phyloP scores from a whole-genome alignment of 2,797 vertebrate genomes.

The Streptopelia turtur region DNA sequence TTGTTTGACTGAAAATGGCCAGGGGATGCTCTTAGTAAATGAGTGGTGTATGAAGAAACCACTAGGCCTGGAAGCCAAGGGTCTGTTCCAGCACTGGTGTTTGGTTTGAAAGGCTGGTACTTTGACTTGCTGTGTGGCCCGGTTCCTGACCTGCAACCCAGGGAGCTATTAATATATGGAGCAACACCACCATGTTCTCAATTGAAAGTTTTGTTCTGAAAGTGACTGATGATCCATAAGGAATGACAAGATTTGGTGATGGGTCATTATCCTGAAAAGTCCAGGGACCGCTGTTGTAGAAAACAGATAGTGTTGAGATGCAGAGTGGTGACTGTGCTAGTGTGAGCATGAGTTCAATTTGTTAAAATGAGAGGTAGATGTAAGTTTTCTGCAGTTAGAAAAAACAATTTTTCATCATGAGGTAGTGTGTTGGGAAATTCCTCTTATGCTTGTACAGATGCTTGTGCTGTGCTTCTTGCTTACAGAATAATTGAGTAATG shows the following conservation, averaged over 20 bases:
- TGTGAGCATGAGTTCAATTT: neutral
- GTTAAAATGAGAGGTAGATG: neutral
- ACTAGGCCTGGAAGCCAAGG: neutral
- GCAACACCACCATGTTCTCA: neutral
- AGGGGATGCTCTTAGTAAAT: neutral
- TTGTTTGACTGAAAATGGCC: neutral
- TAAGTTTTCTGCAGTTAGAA: neutral
- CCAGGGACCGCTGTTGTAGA: neutral
- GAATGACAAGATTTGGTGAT: neutral
- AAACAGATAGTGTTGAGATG: neutral
- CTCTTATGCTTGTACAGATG: neutral
- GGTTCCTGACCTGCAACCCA: accelerated
- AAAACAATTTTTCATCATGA: neutral
- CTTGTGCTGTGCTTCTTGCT: neutral
- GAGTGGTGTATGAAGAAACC: neutral
- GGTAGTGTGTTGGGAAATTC: neutral
- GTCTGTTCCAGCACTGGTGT: neutral
- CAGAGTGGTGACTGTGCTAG: neutral
- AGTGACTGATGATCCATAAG: neutral
- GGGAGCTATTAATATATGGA: neutral
- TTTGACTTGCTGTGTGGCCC: neutral
- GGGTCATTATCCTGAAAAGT: neutral
- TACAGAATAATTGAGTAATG: neutral
- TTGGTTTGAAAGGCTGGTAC: neutral
- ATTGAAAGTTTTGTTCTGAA: neutral